Evolutionary conservation across 2,113 vertebrate genomes (phyloP), one percentile per base, ranked within the genome.

Genomic region (Brachyhypopomus gauderio): DNA sequence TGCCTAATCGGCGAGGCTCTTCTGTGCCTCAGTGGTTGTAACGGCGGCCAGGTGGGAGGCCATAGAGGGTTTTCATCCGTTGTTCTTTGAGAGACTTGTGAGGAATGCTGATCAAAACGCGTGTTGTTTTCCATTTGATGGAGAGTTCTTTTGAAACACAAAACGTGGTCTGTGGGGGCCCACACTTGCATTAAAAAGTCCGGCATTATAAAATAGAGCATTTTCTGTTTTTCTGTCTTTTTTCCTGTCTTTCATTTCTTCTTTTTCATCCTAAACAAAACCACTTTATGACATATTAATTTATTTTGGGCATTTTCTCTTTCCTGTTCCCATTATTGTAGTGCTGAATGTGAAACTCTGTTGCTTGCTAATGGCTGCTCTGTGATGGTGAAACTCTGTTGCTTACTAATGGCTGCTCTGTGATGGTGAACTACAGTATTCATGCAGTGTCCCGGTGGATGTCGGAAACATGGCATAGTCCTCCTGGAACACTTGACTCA

Each of bases 141-240:
- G n/a, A 2, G n/a, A 16, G 23, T 58, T 56, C 41, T 25, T 78
- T 78, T 38, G n/a, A 58, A 78, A 78, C 56, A 52, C 20, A 22
- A 27, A 63, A 55, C 59, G 2, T 22, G 16, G 23, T 20, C 19
- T 14, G 20, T 36, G 41, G 27, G 0, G 63, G 63, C 12, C 1
- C 27, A 11, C 63, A 66, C 30, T 30, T 67, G 27, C 5, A 67
- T 8, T 7, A 4, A 8, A 7, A 17, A 34, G 14, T 19, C 22
- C 23, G 12, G 60, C 60, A 25, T 5, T 63, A 23, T 25, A 12
- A 14, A 63, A 8, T 14, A 12, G 9, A 25, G 11, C 25, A 16
- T 4, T 59, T 59, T 59, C 58, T 2, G 48, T 22, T 22, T 19
- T n/a, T 60, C 20, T 60, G 3, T 59, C 72, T 75, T 34, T 4